Evolutionary conservation across 1,140 invertebrate species (phyloP).

Genomic region (Limonius californicus): DNA sequence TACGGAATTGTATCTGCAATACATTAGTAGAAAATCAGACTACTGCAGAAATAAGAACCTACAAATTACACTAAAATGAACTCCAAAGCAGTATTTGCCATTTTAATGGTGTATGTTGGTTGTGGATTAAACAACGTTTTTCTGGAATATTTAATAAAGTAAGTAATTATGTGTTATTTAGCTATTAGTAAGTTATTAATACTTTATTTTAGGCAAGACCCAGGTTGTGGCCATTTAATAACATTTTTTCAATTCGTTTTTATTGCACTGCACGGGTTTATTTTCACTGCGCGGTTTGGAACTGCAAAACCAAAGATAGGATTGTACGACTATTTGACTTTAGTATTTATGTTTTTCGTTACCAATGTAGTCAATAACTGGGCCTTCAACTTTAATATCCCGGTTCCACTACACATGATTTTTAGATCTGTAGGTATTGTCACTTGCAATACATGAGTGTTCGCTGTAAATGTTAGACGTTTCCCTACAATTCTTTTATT

Average conservation of each 20-base stretch:
- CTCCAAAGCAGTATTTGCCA: constrained; percentile 62
- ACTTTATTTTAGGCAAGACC: constrained; percentile 65
- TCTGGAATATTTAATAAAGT: constrained; percentile 83
- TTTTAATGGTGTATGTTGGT: constrained; percentile 79
- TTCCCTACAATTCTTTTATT: too few species aligned
- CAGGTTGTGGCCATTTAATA: constrained; percentile 87
- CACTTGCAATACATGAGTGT: too few species aligned
- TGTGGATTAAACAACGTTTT: constrained; percentile 91
- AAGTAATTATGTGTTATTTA: constrained; percentile 40
- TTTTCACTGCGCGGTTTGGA: constrained; percentile 86
- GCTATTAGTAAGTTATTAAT: not conserved
- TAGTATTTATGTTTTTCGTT: constrained; percentile 90
- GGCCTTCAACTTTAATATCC: constrained; percentile 94
- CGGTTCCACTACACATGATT: constrained; percentile 98
- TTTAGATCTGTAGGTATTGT: constrained; percentile 81
- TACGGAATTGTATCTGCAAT: too few species aligned
- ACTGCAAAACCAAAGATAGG: constrained; percentile 66
- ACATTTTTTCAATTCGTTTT: constrained; percentile 93
- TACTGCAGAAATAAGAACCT: too few species aligned
- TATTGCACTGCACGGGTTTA: constrained; percentile 86
- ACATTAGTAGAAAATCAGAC: too few species aligned
- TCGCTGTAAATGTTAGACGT: too few species aligned
- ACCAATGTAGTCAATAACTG: constrained; percentile 94
- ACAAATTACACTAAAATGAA: too few species aligned
- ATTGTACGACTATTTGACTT: constrained; percentile 75